These are phyloP conservation scores for Coptodon rendalli DNA, from an alignment of 2,113 vertebrate species.

Conservation along the genomic window DNA sequence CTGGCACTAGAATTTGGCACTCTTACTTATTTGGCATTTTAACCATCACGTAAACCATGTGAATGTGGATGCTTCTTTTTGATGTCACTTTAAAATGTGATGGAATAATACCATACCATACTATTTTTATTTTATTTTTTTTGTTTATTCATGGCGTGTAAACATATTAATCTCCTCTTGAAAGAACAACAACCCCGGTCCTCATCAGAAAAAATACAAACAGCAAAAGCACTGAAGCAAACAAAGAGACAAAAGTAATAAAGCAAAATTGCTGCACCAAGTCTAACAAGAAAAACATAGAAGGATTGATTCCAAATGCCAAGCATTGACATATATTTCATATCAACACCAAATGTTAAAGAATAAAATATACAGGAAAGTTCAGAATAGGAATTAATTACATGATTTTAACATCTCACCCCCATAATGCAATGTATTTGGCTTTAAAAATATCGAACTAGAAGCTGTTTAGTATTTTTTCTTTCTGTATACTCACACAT, in stretches of 20 bases:
- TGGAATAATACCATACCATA: slow-evolving; percentile 43
- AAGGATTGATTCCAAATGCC: slow-evolving; percentile 87
- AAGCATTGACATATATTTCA: slow-evolving; percentile 90
- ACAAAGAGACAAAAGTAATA: slow-evolving; percentile 46
- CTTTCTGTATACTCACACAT: slow-evolving; percentile 73
- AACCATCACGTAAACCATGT: slow-evolving; percentile 56
- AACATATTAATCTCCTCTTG: slow-evolving; percentile 53
- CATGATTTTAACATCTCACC: slow-evolving; percentile 82
- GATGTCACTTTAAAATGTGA: slow-evolving; percentile 58
- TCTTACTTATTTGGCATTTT: slow-evolving; percentile 73
- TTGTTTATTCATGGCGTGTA: slow-evolving; percentile 56
- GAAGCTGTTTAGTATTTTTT: slow-evolving; percentile 79
- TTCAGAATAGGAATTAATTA: slow-evolving; percentile 96
- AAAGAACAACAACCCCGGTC: slow-evolving; percentile 60
- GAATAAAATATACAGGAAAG: slow-evolving; percentile 92
- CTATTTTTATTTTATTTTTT: not conserved
- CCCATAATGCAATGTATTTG: slow-evolving; percentile 87
- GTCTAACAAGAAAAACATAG: slow-evolving; percentile 83
- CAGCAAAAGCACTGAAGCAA: slow-evolving; percentile 61
- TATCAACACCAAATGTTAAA: slow-evolving; percentile 98
- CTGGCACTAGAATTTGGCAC: slow-evolving; percentile 73
- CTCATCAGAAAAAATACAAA: slow-evolving; percentile 64
- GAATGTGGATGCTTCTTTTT: slow-evolving; percentile 57
- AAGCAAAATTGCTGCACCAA: slow-evolving; percentile 53
- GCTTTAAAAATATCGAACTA: slow-evolving; percentile 90